Evolutionary conservation across 1,140 invertebrate species (phyloP), one percentile per base, ranked within the genome.

Genomic region (Wasmannia auropunctata): DNA sequence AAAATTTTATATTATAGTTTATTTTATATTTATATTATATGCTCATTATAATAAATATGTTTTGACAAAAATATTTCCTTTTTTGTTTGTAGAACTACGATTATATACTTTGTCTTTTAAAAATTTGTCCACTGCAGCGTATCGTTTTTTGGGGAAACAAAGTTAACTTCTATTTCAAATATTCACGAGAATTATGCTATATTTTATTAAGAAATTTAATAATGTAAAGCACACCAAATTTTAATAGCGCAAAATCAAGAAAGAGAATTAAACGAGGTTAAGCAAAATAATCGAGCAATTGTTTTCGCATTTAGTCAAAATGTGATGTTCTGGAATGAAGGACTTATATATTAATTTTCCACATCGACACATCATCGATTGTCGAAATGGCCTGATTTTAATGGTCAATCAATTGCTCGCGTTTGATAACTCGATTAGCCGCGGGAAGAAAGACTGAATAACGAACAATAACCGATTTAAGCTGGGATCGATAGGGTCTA

Each of bases 401-500:
- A 93, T 92, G 88, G 87, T 90, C 90, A 90, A 93, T 87, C 86
- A 70, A 85, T 92, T 88, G 81, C 67, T 62, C 79, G 76, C 89
- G 88, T 90, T 91, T 92, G 90, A 86, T 89, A 92, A 92, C 70
- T 91, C 89, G 81, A 92, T 93, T 92, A 91, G 85, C 77, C 75
- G 46, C 56, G 62, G 51, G 14, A 8, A 65, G 74, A 88, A 88
- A 88, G 84, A 86, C 85, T 62, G 62, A 72, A 83, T 76, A 65
- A 51, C 79, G 86, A 89, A 93, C 91, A 93, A 93, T 92, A 92
- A 92, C 87, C 88, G 83, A 90, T 80, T 92, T 91, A 87, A 93
- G 70, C 85, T 72, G 34, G 76, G 84, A 92, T 91, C 89, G 88
- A 93, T 92, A 90, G 88, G 76, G 75, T 90, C 89, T 88, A 92